Percentiles rank a stretch among this genome's conserved stretches.
Conservation (phyloP, 2,888 invertebrate species). For the Cheilosia soror region DNA sequence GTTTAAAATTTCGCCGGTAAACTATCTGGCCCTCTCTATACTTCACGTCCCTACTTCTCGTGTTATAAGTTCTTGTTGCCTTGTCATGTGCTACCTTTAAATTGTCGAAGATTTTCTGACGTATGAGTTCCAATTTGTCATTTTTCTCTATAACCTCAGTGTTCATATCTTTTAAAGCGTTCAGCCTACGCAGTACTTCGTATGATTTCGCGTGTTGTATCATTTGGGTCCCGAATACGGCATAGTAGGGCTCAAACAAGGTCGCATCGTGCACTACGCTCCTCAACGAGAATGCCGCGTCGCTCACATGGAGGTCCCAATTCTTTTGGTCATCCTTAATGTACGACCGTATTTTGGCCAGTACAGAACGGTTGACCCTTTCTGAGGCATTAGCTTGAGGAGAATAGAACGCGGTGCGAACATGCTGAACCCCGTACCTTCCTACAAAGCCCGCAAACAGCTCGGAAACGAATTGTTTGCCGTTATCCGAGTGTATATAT, state of each 20-base stretch:
- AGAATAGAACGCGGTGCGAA: conserved; percentile 50
- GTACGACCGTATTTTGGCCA: background rate
- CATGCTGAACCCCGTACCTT: conserved; percentile 2
- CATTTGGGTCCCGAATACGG: background rate
- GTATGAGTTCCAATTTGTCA: background rate
- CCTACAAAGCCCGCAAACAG: background rate
- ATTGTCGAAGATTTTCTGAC: background rate
- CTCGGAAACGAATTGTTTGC: conserved; percentile 4
- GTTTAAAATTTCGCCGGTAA: background rate
- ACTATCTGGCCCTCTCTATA: too few relatives aligned
- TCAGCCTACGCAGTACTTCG: background rate
- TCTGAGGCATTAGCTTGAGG: background rate
- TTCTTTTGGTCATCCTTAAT: background rate
- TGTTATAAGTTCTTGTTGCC: background rate
- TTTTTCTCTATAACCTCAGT: background rate
- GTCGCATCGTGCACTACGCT: background rate
- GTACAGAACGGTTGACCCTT: background rate
- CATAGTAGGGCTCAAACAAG: background rate
- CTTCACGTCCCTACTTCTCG: too few relatives aligned
- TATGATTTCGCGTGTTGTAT: background rate
- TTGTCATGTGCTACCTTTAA: background rate
- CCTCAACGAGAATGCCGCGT: background rate
- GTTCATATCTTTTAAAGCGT: background rate
- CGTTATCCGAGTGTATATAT: background rate
- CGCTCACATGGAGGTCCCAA: background rate